Evolutionary conservation across 1,140 invertebrate species (phyloP).

Genomic region (Pissodes strobi): DNA sequence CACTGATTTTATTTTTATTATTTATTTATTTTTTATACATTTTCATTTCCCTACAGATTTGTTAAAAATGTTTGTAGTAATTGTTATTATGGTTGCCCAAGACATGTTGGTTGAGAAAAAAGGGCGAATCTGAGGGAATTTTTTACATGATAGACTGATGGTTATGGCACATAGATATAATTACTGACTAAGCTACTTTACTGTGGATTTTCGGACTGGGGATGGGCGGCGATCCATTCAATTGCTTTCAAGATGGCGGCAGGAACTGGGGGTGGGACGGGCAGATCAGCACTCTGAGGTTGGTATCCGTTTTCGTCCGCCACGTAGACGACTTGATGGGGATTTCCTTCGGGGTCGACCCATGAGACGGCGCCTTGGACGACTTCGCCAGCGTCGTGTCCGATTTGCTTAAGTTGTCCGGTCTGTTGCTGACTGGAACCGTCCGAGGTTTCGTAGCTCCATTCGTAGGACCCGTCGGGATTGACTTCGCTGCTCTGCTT

Average conservation of each 20-base stretch:
- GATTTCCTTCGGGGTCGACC: conserved; percentile 65
- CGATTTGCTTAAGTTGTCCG: conserved; percentile 7
- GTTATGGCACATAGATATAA: too few species aligned
- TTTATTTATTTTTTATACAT: too few species aligned
- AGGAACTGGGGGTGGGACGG: conserved; percentile 63
- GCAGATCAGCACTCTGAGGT: conserved; percentile 62
- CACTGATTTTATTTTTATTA: too few species aligned
- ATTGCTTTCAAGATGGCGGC: conserved; percentile 57
- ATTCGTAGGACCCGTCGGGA: conserved; percentile 2
- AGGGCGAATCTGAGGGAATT: too few species aligned
- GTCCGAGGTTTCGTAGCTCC: conserved; percentile 1
- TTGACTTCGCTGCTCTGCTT: neutral
- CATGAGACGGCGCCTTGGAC: conserved; percentile 68
- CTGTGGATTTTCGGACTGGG: too few species aligned
- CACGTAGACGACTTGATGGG: conserved; percentile 62
- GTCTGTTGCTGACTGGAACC: conserved; percentile 6
- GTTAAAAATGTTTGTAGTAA: too few species aligned
- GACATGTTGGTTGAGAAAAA: too few species aligned
- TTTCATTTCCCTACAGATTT: too few species aligned
- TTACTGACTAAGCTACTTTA: too few species aligned
- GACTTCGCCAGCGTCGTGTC: conserved; percentile 59
- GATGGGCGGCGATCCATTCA: conserved; percentile 59
- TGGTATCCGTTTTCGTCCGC: conserved; percentile 66
- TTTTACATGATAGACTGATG: too few species aligned
- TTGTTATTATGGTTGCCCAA: too few species aligned